Evolutionary conservation across 2,797 vertebrate genomes (phyloP).

Genomic region (Pygocentrus nattereri): DNA sequence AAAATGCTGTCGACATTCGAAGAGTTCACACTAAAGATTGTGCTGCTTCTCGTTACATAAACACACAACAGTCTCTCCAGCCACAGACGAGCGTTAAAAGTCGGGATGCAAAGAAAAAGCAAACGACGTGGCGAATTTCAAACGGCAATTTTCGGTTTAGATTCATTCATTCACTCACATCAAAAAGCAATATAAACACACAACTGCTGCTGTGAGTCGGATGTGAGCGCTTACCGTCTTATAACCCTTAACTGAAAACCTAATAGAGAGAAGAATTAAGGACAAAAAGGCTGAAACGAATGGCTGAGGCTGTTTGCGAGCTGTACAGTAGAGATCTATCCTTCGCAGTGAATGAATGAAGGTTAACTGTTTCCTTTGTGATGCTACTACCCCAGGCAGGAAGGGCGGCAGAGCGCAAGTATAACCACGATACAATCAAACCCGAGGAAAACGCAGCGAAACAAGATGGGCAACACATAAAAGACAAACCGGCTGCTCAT

Average conservation of each 20-base stretch:
- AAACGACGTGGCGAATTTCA: neutral
- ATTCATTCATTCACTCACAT: neutral
- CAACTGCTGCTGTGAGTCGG: neutral
- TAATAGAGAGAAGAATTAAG: neutral
- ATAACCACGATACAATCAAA: neutral
- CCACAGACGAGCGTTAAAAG: no score
- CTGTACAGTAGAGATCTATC: neutral
- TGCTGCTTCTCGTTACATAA: neutral
- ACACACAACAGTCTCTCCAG: no score
- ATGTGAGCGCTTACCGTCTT: neutral
- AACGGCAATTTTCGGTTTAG: neutral
- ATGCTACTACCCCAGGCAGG: neutral
- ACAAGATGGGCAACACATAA: neutral
- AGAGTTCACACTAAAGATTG: neutral
- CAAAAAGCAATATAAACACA: neutral
- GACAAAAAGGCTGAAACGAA: neutral
- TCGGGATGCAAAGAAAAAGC: neutral
- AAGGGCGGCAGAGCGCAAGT: neutral
- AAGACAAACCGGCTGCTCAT: neutral
- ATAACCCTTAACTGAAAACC: neutral
- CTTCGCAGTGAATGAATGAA: neutral
- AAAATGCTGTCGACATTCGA: neutral
- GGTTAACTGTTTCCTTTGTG: neutral
- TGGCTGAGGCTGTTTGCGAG: neutral
- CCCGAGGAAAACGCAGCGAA: neutral